A percentile compares a stretch with the other conserved stretches of the same genome.
Conservation (phyloP, 1,140 invertebrate species). For the Eciton burchellii region DNA sequence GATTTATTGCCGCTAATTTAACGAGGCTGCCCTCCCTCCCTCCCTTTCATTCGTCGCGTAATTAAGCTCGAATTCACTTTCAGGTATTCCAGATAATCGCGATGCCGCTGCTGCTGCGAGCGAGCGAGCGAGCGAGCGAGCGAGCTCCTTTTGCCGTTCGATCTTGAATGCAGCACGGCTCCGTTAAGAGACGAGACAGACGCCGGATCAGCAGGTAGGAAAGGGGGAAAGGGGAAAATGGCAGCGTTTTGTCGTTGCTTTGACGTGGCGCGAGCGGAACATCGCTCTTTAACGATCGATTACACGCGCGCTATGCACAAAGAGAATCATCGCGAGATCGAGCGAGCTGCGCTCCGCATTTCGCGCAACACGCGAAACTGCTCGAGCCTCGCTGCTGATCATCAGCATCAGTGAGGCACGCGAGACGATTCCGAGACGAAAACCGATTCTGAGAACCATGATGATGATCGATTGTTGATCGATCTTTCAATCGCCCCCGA, state of each 20-base stretch:
- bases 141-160: too few species aligned
- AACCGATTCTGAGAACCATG: neutral
- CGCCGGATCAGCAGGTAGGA: neutral
- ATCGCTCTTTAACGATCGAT: slow-evolving; percentile 65
- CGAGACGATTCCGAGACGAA: slow-evolving; percentile 31
- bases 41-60: slow-evolving; percentile 1
- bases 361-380: too few species aligned
- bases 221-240: slow-evolving; percentile 21
- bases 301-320: neutral
- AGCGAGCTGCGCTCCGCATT: neutral
- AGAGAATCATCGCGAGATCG: neutral
- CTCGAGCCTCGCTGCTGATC: slow-evolving; percentile 28
- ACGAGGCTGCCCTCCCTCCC: too few species aligned
- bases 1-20: neutral
- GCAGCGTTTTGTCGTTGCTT: neutral
- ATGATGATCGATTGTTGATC: slow-evolving; percentile 29
- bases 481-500: neutral
- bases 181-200: too few species aligned
- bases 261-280: slow-evolving; percentile 61
- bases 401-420: neutral
- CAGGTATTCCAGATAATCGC: too few species aligned
- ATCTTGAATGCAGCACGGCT: too few species aligned
- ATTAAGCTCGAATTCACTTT: too few species aligned
- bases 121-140: too few species aligned
- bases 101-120: too few species aligned